Conservation (phyloP, 2,888 invertebrate species). For the Ornithoptera alexandrae region DNA sequence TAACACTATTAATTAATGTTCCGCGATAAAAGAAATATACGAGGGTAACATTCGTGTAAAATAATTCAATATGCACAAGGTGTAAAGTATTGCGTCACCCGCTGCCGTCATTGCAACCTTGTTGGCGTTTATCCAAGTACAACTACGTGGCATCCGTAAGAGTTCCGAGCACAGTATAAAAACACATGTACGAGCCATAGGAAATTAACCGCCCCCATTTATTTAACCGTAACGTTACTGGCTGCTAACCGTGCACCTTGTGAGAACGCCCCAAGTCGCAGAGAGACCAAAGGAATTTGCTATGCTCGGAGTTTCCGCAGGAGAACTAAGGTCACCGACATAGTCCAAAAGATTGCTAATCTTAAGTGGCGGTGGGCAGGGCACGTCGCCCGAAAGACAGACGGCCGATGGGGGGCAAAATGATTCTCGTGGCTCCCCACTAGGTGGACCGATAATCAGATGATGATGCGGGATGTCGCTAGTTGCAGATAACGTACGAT, state of each 20-base stretch:
- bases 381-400: too few relatives aligned
- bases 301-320: too few relatives aligned
- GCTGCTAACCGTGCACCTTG: not conserved
- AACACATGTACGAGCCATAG: conserved; percentile 22
- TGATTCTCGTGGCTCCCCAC: too few relatives aligned
- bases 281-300: too few relatives aligned
- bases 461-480: too few relatives aligned
- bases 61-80: conserved; percentile 13
- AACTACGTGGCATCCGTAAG: conserved; percentile 28
- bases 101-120: conserved; percentile 37
- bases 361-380: too few relatives aligned
- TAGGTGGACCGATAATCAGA: too few relatives aligned
- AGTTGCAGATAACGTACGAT: too few relatives aligned
- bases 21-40: not conserved
- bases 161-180: conserved; percentile 24
- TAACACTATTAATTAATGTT: not conserved
- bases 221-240: not conserved
- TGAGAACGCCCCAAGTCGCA: too few relatives aligned
- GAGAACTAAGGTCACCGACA: too few relatives aligned
- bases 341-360: too few relatives aligned
- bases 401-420: too few relatives aligned
- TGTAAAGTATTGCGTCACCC: conserved; percentile 25
- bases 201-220: conserved; percentile 21
- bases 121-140: conserved; percentile 36
- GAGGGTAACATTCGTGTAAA: not conserved